Percentiles rank a stretch among this genome's conserved stretches.
Evolutionary conservation across 2,888 invertebrate genomes (phyloP).

Genomic region (Seira musarum): DNA sequence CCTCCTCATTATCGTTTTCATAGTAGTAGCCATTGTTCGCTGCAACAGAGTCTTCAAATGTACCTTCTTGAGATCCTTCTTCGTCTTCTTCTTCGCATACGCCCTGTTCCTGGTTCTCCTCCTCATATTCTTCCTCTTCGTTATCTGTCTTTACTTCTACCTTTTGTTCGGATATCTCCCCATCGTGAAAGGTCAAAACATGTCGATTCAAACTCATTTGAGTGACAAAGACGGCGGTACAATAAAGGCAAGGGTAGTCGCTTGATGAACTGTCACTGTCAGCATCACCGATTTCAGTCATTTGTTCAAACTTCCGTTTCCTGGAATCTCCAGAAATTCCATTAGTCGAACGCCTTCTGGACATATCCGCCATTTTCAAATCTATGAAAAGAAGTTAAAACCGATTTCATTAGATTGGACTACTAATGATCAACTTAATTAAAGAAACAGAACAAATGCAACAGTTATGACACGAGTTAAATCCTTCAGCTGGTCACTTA

Average conservation of each 20-base stretch:
- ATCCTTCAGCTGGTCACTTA: no score
- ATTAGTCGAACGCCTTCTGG: constrained; percentile 25
- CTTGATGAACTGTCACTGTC: constrained; percentile 11
- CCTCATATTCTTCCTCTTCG: background rate
- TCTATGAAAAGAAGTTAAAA: no score
- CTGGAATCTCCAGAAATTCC: background rate
- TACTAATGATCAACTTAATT: no score
- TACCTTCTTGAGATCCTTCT: background rate
- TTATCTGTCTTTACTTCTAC: background rate
- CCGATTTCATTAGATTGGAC: no score
- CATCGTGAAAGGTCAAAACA: constrained; percentile 55
- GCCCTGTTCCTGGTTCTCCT: background rate
- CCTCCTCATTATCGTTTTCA: constrained; percentile 13
- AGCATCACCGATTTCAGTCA: constrained; percentile 1
- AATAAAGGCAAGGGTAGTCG: constrained; percentile 60
- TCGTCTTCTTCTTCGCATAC: background rate
- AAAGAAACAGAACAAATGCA: no score
- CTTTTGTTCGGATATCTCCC: no score
- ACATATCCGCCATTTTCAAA: constrained; percentile 53
- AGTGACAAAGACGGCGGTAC: constrained; percentile 65
- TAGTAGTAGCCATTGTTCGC: background rate
- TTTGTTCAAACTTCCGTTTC: constrained; percentile 42
- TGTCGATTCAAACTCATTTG: constrained; percentile 61
- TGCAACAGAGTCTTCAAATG: background rate
- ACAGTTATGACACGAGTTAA: no score